Evolutionary conservation across 2,797 vertebrate species (phyloP).

Genomic region (Glyptemys insculpta): DNA sequence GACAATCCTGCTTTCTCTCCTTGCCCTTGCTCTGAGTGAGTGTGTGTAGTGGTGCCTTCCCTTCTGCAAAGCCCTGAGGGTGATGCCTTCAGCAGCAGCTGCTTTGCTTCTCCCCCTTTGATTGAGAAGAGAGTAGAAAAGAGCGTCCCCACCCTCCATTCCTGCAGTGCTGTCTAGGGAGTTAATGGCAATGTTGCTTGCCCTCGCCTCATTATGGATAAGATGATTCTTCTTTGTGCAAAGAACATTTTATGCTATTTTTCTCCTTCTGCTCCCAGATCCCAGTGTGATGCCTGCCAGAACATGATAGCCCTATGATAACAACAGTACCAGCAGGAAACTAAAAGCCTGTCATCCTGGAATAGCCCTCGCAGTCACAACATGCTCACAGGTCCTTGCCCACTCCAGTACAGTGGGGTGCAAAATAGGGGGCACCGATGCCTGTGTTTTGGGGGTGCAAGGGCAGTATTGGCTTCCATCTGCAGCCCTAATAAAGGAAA

Average conservation of each 20-base stretch:
- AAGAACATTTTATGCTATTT: not conserved
- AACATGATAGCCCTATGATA: not conserved
- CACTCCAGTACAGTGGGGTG: not conserved
- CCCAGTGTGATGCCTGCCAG: not conserved
- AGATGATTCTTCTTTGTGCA: not conserved
- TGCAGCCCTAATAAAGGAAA: not conserved
- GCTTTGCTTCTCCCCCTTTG: not conserved
- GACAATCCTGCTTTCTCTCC: not conserved
- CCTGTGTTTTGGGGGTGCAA: not conserved
- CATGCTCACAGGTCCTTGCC: not conserved
- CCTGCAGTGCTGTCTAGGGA: not conserved
- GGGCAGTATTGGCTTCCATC: not conserved
- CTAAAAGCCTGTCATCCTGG: not conserved
- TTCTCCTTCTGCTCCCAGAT: not conserved
- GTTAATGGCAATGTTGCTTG: not conserved
- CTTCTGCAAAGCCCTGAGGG: not conserved
- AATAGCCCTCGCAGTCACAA: rapidly evolving
- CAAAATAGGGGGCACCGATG: not conserved
- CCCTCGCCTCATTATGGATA: not conserved
- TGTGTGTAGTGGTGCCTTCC: not conserved
- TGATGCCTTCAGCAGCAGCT: not conserved
- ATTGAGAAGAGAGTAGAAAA: not conserved
- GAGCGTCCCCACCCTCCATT: rapidly evolving
- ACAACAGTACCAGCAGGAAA: not conserved
- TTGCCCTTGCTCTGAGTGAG: not conserved